Evolutionary conservation across 1,140 invertebrate genomes (phyloP).

Genomic region (Teleogryllus occipitalis): DNA sequence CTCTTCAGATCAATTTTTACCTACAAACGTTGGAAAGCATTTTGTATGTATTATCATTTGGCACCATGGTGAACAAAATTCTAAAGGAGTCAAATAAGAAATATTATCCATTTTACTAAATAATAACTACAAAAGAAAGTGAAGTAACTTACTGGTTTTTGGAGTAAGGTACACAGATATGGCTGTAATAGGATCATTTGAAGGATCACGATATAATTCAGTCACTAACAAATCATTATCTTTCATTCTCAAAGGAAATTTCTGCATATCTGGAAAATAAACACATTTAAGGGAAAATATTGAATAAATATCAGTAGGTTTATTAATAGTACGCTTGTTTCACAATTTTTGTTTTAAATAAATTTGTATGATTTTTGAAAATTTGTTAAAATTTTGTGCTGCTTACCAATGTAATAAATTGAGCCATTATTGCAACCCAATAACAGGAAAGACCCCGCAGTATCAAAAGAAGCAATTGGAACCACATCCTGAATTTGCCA

Average conservation of each 20-base stretch:
- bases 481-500: constrained; percentile 96
- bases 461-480: constrained; percentile 90
- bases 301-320: background rate
- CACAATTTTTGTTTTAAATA: constrained; percentile 1
- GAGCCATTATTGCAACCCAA: constrained; percentile 93
- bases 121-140: background rate
- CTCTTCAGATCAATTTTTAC: no score
- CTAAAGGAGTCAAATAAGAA: background rate
- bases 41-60: no score
- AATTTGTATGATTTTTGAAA: background rate
- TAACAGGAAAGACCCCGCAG: constrained; percentile 88
- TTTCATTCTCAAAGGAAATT: constrained; percentile 97
- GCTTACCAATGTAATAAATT: constrained; percentile 90
- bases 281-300: background rate
- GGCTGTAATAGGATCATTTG: constrained; percentile 92
- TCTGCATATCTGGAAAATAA: constrained; percentile 86
- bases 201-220: constrained; percentile 90
- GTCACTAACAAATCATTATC: constrained; percentile 97
- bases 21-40: no score
- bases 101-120: background rate
- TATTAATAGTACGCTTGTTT: background rate
- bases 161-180: constrained; percentile 97
- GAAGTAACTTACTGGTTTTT: constrained; percentile 79
- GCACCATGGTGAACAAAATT: no score
- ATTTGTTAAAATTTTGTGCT: background rate